Base-by-base conservation (phyloP, 92 coral and sea anemone species). In the Heliopora coerulea region DNA sequence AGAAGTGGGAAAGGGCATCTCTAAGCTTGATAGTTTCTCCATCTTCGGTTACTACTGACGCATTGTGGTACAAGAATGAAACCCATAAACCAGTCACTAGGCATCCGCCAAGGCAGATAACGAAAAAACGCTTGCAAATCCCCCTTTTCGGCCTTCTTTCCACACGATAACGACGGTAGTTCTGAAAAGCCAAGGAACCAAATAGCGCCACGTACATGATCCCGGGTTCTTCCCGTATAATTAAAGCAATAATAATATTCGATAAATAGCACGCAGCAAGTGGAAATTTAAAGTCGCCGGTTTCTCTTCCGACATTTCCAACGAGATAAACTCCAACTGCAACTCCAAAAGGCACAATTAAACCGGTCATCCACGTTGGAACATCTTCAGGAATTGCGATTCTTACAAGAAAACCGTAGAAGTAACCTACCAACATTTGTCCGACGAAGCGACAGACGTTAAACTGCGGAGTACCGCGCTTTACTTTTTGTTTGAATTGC, bases 351-450 rank as follows among this genome's bases (percentile, higher is more conserved):
- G 99, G 99, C 13, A 95, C 97, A 12, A 90, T 61, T 49, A 95
- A 14, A 0, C 87, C 85, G 1, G 96, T 83, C 2, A 70, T 63
- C 96, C 96, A 88, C 40, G 65, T 91, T 12, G 96, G 85, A 21
- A 76, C 73, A 0, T 83, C 77, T 41, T 90, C 99, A 14, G 99
- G 99, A 54, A 95, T 91, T 32, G 99, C 99, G 11, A 95, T 65
- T 29, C 99, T 88, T 41, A 85, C 85, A 10, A 95, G 83, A 35
- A 95, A 88, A 3, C 99, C 99, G 59, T 95, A 95, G 58, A 91
- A 95, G 68, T 88, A 91, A 0, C 99, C 99, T 0, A 95, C 99
- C 0, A 95, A 74, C 99, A 95, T 95, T 80, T 95, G 99, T 0
- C 99, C 99, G 8, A 92, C 87, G 46, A 95, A 95, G 39, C 99